Percentiles rank a stretch among this genome's conserved stretches.
Evolutionary conservation across 2,113 vertebrate genomes (phyloP).

Genomic region (Sinocyclocheilus rhinocerous): DNA sequence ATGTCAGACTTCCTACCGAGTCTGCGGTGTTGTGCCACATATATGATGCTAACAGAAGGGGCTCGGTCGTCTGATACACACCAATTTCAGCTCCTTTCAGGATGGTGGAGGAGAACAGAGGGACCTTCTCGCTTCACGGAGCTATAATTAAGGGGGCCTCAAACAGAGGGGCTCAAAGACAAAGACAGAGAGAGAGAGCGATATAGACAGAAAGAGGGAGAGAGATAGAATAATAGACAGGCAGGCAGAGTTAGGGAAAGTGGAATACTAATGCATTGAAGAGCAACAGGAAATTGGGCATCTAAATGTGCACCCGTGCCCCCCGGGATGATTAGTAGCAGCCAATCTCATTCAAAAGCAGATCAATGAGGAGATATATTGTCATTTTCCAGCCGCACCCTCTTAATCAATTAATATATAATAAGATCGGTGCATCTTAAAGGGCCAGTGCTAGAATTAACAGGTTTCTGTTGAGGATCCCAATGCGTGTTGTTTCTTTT

Average conservation of each 20-base stretch:
- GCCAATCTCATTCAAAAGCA: constrained; percentile 74
- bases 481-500: neutral
- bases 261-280: constrained; percentile 43
- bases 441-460: constrained; percentile 61
- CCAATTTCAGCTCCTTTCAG: constrained; percentile 63
- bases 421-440: constrained; percentile 70
- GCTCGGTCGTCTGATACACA: constrained; percentile 60
- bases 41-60: constrained; percentile 67
- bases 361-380: constrained; percentile 80
- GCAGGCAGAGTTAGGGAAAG: constrained; percentile 41
- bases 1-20: constrained; percentile 64
- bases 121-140: constrained; percentile 66
- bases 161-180: constrained; percentile 66
- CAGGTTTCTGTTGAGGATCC: constrained; percentile 33
- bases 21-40: constrained; percentile 56
- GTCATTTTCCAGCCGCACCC: constrained; percentile 69
- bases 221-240: constrained; percentile 3
- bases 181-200: constrained; percentile 53
- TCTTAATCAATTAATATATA: constrained; percentile 81
- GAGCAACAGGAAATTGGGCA: constrained; percentile 71
- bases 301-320: constrained; percentile 59
- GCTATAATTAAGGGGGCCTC: constrained; percentile 70
- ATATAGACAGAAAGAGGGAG: constrained; percentile 1
- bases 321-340: constrained; percentile 65
- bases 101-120: constrained; percentile 49